phyloP scores from a whole-genome alignment of 2,888 invertebrate species.

The Luffia ferchaultella region DNA sequence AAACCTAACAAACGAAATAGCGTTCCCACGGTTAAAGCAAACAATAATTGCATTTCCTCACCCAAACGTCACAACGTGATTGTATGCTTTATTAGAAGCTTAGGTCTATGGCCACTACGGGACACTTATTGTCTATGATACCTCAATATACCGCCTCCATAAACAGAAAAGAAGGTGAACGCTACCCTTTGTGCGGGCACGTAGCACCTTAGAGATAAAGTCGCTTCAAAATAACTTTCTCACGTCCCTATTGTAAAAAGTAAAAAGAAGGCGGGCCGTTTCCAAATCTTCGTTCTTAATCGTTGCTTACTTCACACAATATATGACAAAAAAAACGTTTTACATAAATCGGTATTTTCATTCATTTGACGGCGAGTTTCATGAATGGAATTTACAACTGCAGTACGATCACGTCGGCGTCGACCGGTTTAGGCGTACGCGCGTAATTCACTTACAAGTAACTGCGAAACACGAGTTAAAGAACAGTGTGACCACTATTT shows the following conservation, averaged over 20 bases:
- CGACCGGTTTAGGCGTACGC: not conserved
- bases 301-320: too few species aligned
- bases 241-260: conserved; percentile 58
- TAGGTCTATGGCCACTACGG: conserved; percentile 34
- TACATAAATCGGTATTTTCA: too few species aligned
- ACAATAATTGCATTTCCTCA: conserved; percentile 48
- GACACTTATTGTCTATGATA: conserved; percentile 42
- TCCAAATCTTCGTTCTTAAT: too few species aligned
- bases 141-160: conserved; percentile 43
- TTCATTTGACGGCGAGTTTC: not conserved
- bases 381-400: not conserved
- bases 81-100: conserved; percentile 48
- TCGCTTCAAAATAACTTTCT: conserved; percentile 49
- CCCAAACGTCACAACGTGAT: conserved; percentile 55
- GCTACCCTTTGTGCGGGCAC: conserved; percentile 37
- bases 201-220: conserved; percentile 42
- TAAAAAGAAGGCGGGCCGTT: conserved; percentile 41
- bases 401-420: not conserved
- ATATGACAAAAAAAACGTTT: too few species aligned
- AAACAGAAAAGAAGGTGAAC: conserved; percentile 28
- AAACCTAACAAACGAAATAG: not conserved
- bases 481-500: too few species aligned
- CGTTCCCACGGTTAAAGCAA: conserved; percentile 44
- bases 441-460: not conserved
- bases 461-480: not conserved